Evolutionary conservation across 2,888 invertebrate genomes (phyloP), one percentile per base, ranked within the genome.

Genomic region (Dione vanillae): DNA sequence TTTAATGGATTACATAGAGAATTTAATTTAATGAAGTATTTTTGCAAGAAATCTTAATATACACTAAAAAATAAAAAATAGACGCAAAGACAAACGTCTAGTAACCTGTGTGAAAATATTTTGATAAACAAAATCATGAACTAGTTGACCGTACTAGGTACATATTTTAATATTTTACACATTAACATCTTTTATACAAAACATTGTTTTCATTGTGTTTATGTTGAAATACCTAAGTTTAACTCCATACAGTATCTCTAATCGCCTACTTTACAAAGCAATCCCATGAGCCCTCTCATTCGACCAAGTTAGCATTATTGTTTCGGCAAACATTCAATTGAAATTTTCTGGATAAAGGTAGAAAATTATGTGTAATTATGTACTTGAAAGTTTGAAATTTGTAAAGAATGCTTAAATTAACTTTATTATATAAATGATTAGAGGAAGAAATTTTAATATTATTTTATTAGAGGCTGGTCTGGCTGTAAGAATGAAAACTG

Each of bases 311-410:
- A 74, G 76, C 72, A 84, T 62, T 52, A 62, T 54, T 52, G 68
- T 68, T 52, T 52, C 49, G 68, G 45, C 62, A 68, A 68, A 68
- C 82, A 83, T 84, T 84, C 83, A 85, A 82, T 85, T 80, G 77
- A 80, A 83, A 85, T 80, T 61, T 67, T 62, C 45, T 54, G 37
- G 62, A 68, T 68, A 68, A 68, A 68, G 52, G 68, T 54, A 54
- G 45, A 37, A 45, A 54, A 62, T 52, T 62, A 5, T 27, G 5
- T 47, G n/a, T 10, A 9, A n/a, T n/a, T 49, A 68, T 68, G 62
- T 45, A 43, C 16, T 62, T 20, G 37, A 68, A 56, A 82, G 83
- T 82, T 83, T 78, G 78, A n/a, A n/a, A n/a, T n/a, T n/a, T n/a
- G n/a, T n/a, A n/a, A n/a, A n/a, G n/a, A n/a, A n/a, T n/a, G n/a